Percentiles rank a stretch among this genome's conserved stretches.
Conservation (phyloP, 2,113 vertebrate species). For the Python bivittatus region DNA sequence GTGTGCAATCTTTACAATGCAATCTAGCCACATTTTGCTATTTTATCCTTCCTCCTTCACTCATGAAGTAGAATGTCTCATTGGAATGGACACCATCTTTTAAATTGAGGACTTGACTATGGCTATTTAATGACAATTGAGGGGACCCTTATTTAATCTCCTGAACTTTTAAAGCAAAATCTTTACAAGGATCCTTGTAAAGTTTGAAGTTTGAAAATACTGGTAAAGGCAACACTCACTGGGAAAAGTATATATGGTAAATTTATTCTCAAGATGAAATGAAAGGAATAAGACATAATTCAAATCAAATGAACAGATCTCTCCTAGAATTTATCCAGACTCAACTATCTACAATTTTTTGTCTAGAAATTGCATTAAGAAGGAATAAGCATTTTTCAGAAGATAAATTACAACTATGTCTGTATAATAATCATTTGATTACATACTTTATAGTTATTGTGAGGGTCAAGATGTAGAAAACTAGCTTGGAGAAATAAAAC, state of each 20-base stretch:
- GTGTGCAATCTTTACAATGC: constrained; percentile 51
- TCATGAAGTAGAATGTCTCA: constrained; percentile 66
- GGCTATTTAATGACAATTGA: constrained; percentile 73
- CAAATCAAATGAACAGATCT: constrained; percentile 5
- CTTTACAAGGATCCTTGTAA: constrained; percentile 53
- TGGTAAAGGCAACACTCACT: constrained; percentile 49
- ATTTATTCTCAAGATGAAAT: constrained; percentile 66
- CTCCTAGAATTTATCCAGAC: background rate
- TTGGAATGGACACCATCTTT: constrained; percentile 62
- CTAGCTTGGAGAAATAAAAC: background rate
- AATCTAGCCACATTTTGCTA: constrained; percentile 66
- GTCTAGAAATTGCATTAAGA: background rate
- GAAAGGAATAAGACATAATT: constrained; percentile 46
- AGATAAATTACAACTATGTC: background rate
- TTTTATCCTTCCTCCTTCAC: constrained; percentile 53
- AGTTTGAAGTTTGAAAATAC: constrained; percentile 67
- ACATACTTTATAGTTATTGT: too few species aligned
- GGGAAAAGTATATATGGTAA: constrained; percentile 55
- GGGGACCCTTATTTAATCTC: constrained; percentile 77
- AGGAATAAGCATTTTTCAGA: background rate
- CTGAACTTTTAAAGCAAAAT: constrained; percentile 67
- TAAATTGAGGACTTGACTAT: constrained; percentile 73
- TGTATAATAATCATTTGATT: background rate
- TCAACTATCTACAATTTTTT: background rate
- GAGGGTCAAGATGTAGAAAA: background rate